phyloP scores from a whole-genome alignment of 2,113 vertebrate species.

The Etheostoma cragini region DNA sequence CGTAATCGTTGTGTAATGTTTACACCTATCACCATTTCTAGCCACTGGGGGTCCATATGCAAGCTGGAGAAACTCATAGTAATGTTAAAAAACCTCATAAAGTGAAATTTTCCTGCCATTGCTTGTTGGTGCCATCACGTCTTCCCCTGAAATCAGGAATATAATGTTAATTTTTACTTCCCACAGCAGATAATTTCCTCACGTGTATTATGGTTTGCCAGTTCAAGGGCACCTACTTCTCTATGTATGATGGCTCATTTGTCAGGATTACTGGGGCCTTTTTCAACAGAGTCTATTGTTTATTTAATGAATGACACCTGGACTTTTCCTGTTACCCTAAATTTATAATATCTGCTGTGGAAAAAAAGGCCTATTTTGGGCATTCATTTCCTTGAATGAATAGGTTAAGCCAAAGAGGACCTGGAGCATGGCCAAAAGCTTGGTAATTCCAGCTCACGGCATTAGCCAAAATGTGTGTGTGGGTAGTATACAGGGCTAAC shows the following conservation, averaged over 20 bases:
- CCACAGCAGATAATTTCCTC: not conserved
- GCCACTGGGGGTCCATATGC: too few species aligned
- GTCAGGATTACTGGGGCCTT: not conserved
- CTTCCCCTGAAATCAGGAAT: not conserved
- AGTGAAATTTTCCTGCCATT: too few species aligned
- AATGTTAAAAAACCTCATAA: too few species aligned
- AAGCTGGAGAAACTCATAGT: too few species aligned
- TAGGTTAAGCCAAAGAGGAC: not conserved
- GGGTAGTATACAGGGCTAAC: conserved; percentile 10
- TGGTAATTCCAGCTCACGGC: not conserved
- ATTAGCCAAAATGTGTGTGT: not conserved
- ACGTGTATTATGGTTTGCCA: not conserved
- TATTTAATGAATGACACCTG: not conserved
- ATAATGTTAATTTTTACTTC: not conserved
- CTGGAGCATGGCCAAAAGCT: not conserved
- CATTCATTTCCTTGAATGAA: not conserved
- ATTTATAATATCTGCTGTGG: not conserved
- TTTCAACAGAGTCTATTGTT: not conserved
- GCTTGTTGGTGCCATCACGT: not conserved
- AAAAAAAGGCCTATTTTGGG: not conserved
- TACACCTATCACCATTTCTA: too few species aligned
- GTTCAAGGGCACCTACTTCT: too few species aligned
- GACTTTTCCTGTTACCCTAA: not conserved
- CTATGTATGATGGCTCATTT: not conserved
- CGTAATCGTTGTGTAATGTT: too few species aligned